These are phyloP conservation scores for Neodiprion pinetum DNA, from an alignment of 1,140 invertebrate genomes.

Conservation along the genomic window DNA sequence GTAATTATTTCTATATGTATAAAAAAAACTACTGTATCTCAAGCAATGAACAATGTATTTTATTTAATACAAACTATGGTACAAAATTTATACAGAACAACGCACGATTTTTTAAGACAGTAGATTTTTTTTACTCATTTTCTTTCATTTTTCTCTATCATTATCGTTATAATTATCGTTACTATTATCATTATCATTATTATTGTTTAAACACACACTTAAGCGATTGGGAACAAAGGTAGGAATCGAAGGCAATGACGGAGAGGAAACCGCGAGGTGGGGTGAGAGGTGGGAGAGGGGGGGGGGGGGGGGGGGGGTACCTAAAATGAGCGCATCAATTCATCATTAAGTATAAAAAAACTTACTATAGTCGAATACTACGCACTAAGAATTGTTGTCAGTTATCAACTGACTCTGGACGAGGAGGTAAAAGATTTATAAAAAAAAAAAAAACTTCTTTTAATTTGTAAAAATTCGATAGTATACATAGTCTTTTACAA, in stretches of 20 bases:
- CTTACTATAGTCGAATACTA: conserved; percentile 45
- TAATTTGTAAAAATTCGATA: not conserved
- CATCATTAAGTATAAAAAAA: conserved; percentile 44
- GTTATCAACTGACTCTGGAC: conserved; percentile 42
- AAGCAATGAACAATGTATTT: conserved; percentile 64
- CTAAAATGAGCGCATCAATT: conserved; percentile 52
- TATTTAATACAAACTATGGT: conserved; percentile 66
- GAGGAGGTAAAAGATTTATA: not conserved
- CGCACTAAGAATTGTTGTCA: conserved; percentile 36
- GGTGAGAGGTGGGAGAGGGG: not conserved
- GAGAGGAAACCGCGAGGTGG: conserved; percentile 15
- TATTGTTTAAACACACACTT: conserved; percentile 47
- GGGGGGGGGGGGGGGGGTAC: conserved; percentile 26
- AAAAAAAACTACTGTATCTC: conserved; percentile 26
- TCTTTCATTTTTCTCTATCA: conserved; percentile 7
- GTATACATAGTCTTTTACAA: no score
- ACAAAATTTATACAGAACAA: conserved; percentile 65
- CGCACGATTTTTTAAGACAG: conserved; percentile 54
- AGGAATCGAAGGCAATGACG: conserved; percentile 13
- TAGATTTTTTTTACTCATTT: conserved; percentile 39
- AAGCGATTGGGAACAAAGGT: conserved; percentile 21
- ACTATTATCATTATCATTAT: not conserved
- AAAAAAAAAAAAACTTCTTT: not conserved
- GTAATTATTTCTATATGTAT: no score
- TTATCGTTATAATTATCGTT: no score